These are phyloP conservation scores for Drosophila cracens DNA, from an alignment of 2,888 invertebrate species.

Conservation along the genomic window DNA sequence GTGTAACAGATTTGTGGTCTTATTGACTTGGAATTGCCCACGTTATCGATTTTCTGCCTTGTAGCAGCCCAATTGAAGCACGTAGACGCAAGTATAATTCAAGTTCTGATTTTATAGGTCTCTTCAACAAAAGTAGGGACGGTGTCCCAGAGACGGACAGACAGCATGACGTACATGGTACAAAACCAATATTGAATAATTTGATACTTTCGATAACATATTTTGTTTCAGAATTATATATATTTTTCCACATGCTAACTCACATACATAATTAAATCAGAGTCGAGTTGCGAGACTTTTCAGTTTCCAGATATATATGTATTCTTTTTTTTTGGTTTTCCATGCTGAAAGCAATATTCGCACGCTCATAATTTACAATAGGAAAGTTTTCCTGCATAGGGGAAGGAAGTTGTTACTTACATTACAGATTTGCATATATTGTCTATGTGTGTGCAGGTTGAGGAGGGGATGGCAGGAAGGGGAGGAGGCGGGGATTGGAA, in stretches of 20 bases:
- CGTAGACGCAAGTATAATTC: not conserved
- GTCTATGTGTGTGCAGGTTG: constrained; percentile 34
- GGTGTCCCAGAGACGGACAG: not conserved
- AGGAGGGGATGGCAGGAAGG: not conserved
- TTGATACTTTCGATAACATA: not conserved
- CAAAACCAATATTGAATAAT: not conserved
- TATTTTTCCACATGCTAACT: not conserved
- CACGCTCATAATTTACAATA: constrained; percentile 76
- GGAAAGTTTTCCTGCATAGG: constrained; percentile 54
- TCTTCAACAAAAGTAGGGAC: not conserved
- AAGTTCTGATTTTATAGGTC: not conserved
- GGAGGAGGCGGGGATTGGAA: not conserved
- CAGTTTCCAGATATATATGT: constrained; percentile 7
- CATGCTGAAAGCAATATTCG: constrained; percentile 73
- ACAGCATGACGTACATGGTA: not conserved
- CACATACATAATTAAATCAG: constrained; percentile 39
- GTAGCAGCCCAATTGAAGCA: not conserved
- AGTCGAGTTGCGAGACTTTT: constrained; percentile 36
- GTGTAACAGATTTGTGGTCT: not conserved
- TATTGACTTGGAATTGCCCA: not conserved
- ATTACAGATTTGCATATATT: constrained; percentile 80
- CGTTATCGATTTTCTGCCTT: not conserved
- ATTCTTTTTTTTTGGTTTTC: constrained; percentile 36
- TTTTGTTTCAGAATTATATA: not conserved
- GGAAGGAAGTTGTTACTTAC: constrained; percentile 80